Conservation (phyloP, 2,113 vertebrate genomes). For the Sphaerodactylus townsendi region DNA sequence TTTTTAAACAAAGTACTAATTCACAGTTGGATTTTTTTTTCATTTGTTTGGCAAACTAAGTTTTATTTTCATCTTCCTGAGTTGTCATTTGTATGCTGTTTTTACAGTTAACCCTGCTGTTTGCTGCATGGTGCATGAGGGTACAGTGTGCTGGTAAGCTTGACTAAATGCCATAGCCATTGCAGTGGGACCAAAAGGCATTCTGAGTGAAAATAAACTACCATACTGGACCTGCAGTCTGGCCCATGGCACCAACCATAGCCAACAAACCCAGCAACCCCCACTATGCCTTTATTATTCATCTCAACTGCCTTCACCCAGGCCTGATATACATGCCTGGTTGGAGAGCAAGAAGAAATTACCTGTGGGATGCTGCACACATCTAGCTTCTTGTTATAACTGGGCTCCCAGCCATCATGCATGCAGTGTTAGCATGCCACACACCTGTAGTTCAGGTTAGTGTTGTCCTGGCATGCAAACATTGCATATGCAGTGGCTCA, state of each 20-base stretch:
- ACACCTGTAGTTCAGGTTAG: no score
- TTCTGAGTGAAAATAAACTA: slow-evolving; percentile 40
- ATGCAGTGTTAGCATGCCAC: no score
- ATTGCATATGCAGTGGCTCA: no score
- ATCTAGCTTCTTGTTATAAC: no score
- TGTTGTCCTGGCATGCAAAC: no score
- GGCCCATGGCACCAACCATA: no score
- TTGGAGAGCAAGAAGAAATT: no score
- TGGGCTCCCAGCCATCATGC: no score
- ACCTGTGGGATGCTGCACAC: no score
- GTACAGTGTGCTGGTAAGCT: slow-evolving; percentile 88
- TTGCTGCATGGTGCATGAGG: slow-evolving; percentile 96
- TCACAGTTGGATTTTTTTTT: slow-evolving; percentile 56
- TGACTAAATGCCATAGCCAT: slow-evolving; percentile 74
- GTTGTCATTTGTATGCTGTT: slow-evolving; percentile 86
- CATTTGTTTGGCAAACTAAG: slow-evolving; percentile 23
- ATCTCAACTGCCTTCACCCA: not conserved
- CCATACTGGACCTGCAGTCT: slow-evolving; percentile 18
- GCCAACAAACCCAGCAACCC: not conserved
- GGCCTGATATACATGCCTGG: no score
- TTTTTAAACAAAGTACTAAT: slow-evolving; percentile 40
- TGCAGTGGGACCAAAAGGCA: slow-evolving; percentile 62
- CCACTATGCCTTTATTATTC: not conserved
- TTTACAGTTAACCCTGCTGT: slow-evolving; percentile 96
- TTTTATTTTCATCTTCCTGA: slow-evolving; percentile 65